Conservation (phyloP, 2,888 invertebrate species). For the Hemicrepidius hirtus region DNA sequence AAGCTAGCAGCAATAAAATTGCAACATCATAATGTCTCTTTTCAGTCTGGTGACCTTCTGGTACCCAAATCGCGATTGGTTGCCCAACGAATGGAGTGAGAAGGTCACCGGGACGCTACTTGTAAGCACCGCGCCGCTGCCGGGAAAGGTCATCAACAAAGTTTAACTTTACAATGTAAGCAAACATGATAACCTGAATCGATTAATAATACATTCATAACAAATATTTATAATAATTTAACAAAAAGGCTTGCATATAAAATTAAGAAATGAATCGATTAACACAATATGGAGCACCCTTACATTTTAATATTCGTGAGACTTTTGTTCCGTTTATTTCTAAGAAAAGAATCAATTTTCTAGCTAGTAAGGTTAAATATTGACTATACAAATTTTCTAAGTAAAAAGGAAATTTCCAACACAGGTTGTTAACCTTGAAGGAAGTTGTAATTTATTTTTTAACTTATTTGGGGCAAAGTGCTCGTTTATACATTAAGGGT, state of each 20-base stretch:
- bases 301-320: conserved; percentile 17
- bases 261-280: not conserved
- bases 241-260: too few species aligned
- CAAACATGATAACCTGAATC: conserved; percentile 27
- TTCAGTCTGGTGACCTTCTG: conserved; percentile 42
- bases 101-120: conserved; percentile 44
- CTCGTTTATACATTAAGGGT: not conserved
- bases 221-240: not conserved
- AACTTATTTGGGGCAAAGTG: conserved; percentile 42
- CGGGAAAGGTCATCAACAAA: conserved; percentile 39
- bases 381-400: conserved; percentile 11
- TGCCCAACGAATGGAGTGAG: conserved; percentile 34
- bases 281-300: too few species aligned
- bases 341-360: conserved; percentile 21
- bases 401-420: conserved; percentile 19
- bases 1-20: conserved; percentile 6
- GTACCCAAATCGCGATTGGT: conserved; percentile 22
- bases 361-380: conserved; percentile 28
- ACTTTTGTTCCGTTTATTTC: conserved; percentile 23
- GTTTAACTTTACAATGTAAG: conserved; percentile 29
- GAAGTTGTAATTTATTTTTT: conserved; percentile 28
- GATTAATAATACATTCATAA: conserved; percentile 15
- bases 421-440: conserved; percentile 34
- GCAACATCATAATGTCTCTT: conserved; percentile 8
- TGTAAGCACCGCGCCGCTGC: conserved; percentile 31